A percentile compares a stretch with the other conserved stretches of the same genome.
These are phyloP conservation scores for Leptinotarsa undecemlineata DNA, from an alignment of 1,140 invertebrate genomes.

Conservation along the genomic window DNA sequence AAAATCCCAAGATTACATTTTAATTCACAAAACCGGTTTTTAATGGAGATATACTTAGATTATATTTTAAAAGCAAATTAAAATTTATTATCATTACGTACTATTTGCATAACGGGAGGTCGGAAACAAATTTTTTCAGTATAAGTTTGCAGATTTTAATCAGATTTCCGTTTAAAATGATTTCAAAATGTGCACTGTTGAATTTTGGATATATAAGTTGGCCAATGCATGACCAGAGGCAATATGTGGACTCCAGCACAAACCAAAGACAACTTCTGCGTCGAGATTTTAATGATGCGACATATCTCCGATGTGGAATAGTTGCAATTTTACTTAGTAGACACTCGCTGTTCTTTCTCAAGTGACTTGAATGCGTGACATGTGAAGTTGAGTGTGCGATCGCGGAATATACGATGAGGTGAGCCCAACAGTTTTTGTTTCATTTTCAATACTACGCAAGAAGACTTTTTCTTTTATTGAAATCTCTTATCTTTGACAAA, in stretches of 20 bases:
- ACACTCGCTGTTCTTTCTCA: neutral
- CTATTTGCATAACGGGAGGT: no score
- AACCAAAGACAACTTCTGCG: neutral
- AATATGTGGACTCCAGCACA: neutral
- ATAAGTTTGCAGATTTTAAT: no score
- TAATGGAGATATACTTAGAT: no score
- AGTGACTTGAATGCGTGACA: constrained; percentile 4
- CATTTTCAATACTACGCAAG: neutral
- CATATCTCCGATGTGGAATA: neutral
- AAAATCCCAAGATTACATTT: no score
- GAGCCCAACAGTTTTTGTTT: neutral
- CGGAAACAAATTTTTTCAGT: no score
- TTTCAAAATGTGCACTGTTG: no score
- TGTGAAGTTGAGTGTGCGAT: constrained; percentile 4
- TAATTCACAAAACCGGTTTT: no score
- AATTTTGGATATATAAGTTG: constrained; percentile 4
- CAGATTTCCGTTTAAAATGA: no score
- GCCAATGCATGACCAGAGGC: neutral
- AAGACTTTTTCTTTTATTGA: neutral
- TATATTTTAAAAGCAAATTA: no score
- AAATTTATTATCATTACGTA: no score
- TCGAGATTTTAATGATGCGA: neutral
- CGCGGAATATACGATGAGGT: neutral
- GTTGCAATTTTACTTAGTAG: neutral
- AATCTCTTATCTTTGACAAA: neutral